phyloP scores from a whole-genome alignment of 2,113 vertebrate species.

The Sceloporus undulatus region DNA sequence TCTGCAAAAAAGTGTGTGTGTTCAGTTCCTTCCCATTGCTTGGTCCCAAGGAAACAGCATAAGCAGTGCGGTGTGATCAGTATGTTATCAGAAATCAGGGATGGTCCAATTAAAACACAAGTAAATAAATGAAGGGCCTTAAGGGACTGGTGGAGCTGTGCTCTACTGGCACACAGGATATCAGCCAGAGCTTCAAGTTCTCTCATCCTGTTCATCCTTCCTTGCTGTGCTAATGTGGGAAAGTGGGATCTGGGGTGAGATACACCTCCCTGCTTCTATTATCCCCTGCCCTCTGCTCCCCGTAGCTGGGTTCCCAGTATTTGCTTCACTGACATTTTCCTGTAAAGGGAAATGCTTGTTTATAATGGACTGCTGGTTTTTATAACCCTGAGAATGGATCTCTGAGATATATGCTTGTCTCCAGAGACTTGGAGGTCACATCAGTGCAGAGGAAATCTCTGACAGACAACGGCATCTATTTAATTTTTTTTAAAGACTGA shows the following conservation, averaged over 20 bases:
- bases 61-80: not conserved
- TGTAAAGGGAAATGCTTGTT: not conserved
- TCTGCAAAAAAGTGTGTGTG: not conserved
- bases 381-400: conserved; percentile 62
- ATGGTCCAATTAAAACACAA: conserved; percentile 2
- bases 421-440: conserved; percentile 31
- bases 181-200: not conserved
- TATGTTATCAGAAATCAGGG: not conserved
- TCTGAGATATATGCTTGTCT: not conserved
- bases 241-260: not conserved
- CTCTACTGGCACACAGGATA: not conserved
- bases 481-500: conserved; percentile 1
- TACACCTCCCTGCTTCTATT: not conserved
- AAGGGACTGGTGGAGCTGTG: not conserved
- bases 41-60: not conserved
- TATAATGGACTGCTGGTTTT: conserved; percentile 38
- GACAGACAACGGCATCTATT: conserved; percentile 31
- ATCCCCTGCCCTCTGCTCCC: conserved; percentile 31
- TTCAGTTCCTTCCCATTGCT: not conserved
- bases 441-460: conserved; percentile 54
- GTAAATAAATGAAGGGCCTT: not conserved
- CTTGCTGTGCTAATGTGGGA: not conserved
- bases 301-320: not conserved
- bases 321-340: conserved; percentile 6
- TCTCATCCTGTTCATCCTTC: conserved; percentile 9